Percentiles rank a stretch among this genome's conserved stretches.
Conservation (phyloP, 2,888 invertebrate species). For the Eudasyphora cyanicolor region DNA sequence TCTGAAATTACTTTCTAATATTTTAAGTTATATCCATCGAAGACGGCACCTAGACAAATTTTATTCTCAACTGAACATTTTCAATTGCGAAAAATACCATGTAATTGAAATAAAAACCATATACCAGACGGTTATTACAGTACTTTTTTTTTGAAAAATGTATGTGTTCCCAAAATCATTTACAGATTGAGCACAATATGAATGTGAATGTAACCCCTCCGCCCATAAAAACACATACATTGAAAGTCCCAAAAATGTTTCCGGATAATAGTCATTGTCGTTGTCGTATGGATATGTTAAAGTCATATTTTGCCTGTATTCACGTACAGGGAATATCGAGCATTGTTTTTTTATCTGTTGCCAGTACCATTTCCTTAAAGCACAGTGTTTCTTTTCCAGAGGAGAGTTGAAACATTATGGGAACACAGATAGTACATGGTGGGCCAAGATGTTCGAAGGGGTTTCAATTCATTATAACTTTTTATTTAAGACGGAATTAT, state of each 20-base stretch:
- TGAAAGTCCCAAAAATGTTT: background rate
- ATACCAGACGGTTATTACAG: background rate
- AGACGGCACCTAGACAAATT: too few relatives aligned
- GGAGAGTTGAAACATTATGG: too few relatives aligned
- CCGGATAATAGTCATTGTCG: background rate
- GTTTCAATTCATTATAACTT: too few relatives aligned
- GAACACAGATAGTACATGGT: too few relatives aligned
- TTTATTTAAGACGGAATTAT: too few relatives aligned
- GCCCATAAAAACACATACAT: background rate
- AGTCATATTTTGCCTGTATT: background rate
- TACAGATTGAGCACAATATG: background rate
- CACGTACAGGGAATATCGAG: background rate
- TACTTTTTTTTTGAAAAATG: background rate
- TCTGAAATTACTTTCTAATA: too few relatives aligned
- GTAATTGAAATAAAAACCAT: constrained; percentile 20
- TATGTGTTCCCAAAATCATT: constrained; percentile 5
- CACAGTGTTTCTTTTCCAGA: too few relatives aligned
- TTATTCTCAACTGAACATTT: too few relatives aligned
- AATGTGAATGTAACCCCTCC: background rate
- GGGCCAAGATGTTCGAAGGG: too few relatives aligned
- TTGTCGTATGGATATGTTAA: background rate
- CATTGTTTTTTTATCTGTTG: constrained; percentile 1
- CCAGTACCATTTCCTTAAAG: background rate
- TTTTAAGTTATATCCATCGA: too few relatives aligned
- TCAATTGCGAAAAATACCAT: background rate